Evolutionary conservation across 2,797 vertebrate species (phyloP).

Genomic region (Valencia hispanica): DNA sequence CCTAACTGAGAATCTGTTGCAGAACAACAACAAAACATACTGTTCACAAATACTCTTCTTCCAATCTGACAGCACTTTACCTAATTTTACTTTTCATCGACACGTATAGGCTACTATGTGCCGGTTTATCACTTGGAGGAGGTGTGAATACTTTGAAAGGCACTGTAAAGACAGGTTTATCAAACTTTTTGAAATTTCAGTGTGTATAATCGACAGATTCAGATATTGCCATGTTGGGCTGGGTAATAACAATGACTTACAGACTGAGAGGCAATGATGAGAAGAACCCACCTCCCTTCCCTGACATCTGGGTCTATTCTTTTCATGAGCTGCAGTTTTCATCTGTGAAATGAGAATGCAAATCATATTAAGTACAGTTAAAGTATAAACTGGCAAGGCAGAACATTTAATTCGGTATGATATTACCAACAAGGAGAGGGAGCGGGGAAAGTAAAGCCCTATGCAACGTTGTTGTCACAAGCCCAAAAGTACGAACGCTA

Average conservation of each 20-base stretch:
- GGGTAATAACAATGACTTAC: conserved; percentile 40
- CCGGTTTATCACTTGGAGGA: background rate
- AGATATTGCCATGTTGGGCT: background rate
- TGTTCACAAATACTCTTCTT: background rate
- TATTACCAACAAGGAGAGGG: conserved; percentile 64
- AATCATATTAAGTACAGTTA: conserved; percentile 69
- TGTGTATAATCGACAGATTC: too few species aligned
- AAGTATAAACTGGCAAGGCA: conserved; percentile 71
- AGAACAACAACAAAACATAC: background rate
- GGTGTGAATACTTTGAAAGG: background rate
- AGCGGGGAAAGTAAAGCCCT: conserved; percentile 45
- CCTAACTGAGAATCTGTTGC: background rate
- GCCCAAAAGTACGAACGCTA: conserved; percentile 44
- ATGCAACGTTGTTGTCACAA: conserved; percentile 41
- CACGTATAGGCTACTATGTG: too few species aligned
- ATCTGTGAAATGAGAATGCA: conserved; percentile 81
- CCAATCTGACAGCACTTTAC: background rate
- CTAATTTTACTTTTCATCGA: background rate
- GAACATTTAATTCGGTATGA: conserved; percentile 74
- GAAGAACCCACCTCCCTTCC: conserved; percentile 7
- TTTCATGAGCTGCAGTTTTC: conserved; percentile 65
- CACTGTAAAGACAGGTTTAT: background rate
- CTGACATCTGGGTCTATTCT: conserved; percentile 55
- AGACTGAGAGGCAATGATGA: conserved; percentile 47
- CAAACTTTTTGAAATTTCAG: background rate